Conservation (phyloP, 2,797 vertebrate genomes). For the Poeciliopsis presidionis region DNA sequence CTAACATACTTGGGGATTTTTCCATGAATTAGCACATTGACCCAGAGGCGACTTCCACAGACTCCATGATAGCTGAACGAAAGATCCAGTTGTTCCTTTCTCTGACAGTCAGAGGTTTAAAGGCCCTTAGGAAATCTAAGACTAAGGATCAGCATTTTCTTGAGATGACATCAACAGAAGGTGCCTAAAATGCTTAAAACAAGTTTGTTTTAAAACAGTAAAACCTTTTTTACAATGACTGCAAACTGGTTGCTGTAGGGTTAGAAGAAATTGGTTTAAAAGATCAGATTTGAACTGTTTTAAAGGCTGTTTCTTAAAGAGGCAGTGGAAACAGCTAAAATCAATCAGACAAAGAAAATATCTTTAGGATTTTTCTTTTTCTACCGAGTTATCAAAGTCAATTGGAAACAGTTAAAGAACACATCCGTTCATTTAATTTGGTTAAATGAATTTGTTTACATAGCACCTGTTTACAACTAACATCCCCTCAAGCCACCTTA, state of each 20-base stretch:
- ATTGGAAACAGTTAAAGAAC: too few relatives aligned
- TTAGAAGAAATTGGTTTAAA: not conserved
- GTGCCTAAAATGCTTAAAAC: too few relatives aligned
- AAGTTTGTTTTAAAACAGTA: not conserved
- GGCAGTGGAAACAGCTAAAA: not conserved
- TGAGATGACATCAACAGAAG: not conserved
- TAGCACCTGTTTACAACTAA: not conserved
- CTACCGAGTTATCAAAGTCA: not conserved
- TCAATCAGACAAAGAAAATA: not conserved
- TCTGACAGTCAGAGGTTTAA: not conserved
- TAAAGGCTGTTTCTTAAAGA: not conserved
- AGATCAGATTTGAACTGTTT: not conserved
- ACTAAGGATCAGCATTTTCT: not conserved
- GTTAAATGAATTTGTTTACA: not conserved
- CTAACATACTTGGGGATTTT: not conserved
- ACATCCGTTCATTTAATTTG: not conserved
- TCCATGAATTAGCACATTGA: not conserved
- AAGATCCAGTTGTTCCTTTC: not conserved
- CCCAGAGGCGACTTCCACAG: not conserved
- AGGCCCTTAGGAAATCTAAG: not conserved
- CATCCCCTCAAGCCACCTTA: not conserved
- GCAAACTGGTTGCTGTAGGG: not conserved
- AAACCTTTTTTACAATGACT: not conserved
- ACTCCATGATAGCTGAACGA: not conserved
- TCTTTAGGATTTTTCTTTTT: not conserved